Evolutionary conservation across 2,113 vertebrate genomes (phyloP), one percentile per base, ranked within the genome.

Genomic region (Puffinus mauretanicus): DNA sequence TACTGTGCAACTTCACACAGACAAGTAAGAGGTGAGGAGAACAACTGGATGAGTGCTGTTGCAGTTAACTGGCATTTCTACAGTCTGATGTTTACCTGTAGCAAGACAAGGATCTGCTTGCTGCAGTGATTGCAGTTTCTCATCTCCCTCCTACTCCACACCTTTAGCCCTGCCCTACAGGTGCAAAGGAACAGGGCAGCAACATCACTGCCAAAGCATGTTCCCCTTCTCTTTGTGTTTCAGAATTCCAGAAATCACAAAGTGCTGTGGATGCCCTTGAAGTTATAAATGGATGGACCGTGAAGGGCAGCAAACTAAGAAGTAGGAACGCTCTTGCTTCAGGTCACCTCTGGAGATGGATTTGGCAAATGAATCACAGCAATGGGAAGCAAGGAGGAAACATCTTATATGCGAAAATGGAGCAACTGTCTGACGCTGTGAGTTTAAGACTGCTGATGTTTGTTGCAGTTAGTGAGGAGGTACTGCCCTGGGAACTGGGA

Each of bases 291-390:
- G 76, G 77, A n/a, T 86, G 95, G 81, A 93, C 30, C 4, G 11
- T 70, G 83, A 86, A 94, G 89, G 82, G 94, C 44, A 42, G 94
- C 51, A 64, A 92, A 91, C 92, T 98, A 11, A 91, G 92, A 88
- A 97, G 97, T 46, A 97, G 98, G 65, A 96, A 94, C 9, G 98
- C 98, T 19, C 94, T 99, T n/a, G 99, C 99, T 34, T 97, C 99
- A 2, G 94, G 97, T 42, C 98, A 99, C 84, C 95, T 99, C 57
- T 87, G 95, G 44, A 95, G 96, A 21, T 99, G 99, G 99, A 95
- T 98, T 67, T 73, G 90, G 64, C 71, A 72, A n/a, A 93, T 82
- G 76, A 93, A 81, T 47, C 90, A 52, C 44, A 96, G 38, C 44
- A 27, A 18, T 15, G 54, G 11, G 51, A 16, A 86, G 19, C 44